These are phyloP conservation scores for Triplophysa dalaica DNA, from an alignment of 2,113 vertebrate genomes.

Conservation along the genomic window DNA sequence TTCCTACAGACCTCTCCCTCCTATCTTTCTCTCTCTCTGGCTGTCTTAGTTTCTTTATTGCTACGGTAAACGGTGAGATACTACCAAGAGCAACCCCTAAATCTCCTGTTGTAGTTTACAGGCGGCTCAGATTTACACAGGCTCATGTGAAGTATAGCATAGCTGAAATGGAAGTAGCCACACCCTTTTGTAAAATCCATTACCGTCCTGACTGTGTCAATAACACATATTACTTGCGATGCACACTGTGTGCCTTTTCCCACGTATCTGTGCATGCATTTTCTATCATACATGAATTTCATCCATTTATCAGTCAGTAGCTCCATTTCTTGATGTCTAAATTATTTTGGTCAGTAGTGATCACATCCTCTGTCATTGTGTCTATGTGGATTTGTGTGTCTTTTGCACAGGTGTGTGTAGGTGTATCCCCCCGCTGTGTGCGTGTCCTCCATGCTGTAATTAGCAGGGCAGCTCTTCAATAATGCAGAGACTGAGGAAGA, in stretches of 20 bases:
- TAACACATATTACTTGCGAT: not conserved
- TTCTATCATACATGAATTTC: not conserved
- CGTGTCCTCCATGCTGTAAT: slow-evolving; percentile 54
- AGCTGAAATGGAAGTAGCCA: not conserved
- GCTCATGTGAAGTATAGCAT: slow-evolving; percentile 1
- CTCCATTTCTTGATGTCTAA: not conserved
- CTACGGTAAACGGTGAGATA: slow-evolving; percentile 33
- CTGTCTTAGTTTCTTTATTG: slow-evolving; percentile 21
- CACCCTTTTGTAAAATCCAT: slow-evolving; percentile 5
- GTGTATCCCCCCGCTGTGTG: slow-evolving; percentile 43
- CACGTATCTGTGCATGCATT: not conserved
- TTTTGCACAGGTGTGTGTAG: slow-evolving; percentile 40
- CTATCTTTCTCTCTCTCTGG: slow-evolving; percentile 6
- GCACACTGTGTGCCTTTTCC: not conserved
- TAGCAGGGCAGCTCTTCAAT: slow-evolving; percentile 56
- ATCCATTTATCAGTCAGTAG: not conserved
- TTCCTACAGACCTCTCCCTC: slow-evolving; percentile 26
- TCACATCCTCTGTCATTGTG: not conserved
- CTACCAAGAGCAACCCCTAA: slow-evolving; percentile 8
- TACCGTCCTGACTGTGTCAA: slow-evolving; percentile 3
- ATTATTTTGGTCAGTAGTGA: not conserved
- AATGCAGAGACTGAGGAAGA: slow-evolving; percentile 58
- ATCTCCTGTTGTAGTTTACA: slow-evolving; percentile 9
- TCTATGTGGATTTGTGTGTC: slow-evolving; percentile 15
- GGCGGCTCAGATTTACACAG: slow-evolving; percentile 36